phyloP scores from a whole-genome alignment of 2,797 vertebrate species.

The Halcyon chelicuti region DNA sequence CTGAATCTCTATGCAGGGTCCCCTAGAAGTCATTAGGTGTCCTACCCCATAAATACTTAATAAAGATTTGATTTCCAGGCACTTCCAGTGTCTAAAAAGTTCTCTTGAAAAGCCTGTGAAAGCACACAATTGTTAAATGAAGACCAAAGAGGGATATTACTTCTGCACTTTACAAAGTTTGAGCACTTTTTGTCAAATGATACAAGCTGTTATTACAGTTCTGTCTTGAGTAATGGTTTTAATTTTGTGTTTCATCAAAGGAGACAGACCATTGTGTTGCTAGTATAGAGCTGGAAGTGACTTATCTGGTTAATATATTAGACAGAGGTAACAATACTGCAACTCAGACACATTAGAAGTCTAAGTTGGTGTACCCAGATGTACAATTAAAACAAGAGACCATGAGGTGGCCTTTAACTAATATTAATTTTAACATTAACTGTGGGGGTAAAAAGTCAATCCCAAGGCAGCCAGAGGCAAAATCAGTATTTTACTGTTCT shows the following conservation, averaged over 20 bases:
- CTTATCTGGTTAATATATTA: slow-evolving; percentile 38
- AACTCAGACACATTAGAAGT: not conserved
- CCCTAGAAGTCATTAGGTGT: slow-evolving; percentile 57
- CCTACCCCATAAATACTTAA: slow-evolving; percentile 42
- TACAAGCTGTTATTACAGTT: slow-evolving; percentile 18
- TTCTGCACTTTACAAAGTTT: slow-evolving; percentile 42
- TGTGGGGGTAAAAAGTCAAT: not conserved
- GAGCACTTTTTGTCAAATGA: slow-evolving; percentile 46
- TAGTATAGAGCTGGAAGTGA: not conserved
- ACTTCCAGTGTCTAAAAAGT: slow-evolving; percentile 29
- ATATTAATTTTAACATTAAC: not conserved
- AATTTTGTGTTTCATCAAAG: slow-evolving; percentile 58
- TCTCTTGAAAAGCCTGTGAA: slow-evolving; percentile 34
- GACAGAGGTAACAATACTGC: not conserved
- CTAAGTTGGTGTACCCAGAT: not conserved
- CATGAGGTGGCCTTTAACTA: not conserved
- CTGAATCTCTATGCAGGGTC: slow-evolving; percentile 27
- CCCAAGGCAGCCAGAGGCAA: not conserved
- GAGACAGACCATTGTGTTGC: not conserved
- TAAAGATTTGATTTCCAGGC: slow-evolving; percentile 61
- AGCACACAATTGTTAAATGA: slow-evolving; percentile 14
- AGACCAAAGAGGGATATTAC: slow-evolving; percentile 34
- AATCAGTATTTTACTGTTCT: not conserved
- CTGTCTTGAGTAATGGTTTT: slow-evolving; percentile 54
- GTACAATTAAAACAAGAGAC: not conserved